Evolutionary conservation across 1,140 invertebrate species (phyloP).

Genomic region (Drosophila baimaii): DNA sequence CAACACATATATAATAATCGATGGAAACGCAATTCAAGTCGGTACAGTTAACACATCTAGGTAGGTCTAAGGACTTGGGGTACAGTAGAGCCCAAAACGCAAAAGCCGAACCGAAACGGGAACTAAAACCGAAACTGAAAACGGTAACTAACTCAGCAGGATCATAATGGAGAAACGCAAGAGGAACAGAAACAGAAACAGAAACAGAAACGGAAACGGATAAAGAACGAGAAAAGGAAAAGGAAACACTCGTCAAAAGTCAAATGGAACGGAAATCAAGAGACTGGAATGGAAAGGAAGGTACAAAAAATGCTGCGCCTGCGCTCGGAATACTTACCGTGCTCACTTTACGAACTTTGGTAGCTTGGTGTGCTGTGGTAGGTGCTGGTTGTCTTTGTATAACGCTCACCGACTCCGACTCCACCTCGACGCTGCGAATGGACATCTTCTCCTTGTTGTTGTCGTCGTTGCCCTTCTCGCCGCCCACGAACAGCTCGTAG

Average conservation of each 20-base stretch:
- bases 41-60: slow-evolving; percentile 19
- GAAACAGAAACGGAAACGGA: slow-evolving; percentile 24
- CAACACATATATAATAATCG: slow-evolving; percentile 32
- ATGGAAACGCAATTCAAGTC: slow-evolving; percentile 16
- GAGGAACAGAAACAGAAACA: slow-evolving; percentile 8
- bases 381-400: slow-evolving; percentile 89
- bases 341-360: slow-evolving; percentile 94
- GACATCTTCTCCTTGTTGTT: slow-evolving; percentile 96
- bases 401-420: slow-evolving; percentile 94
- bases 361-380: slow-evolving; percentile 86
- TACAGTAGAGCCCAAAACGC: slow-evolving; percentile 42
- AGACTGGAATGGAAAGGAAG: slow-evolving; percentile 55
- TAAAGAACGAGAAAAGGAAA: slow-evolving; percentile 17
- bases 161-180: slow-evolving; percentile 22
- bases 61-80: slow-evolving; percentile 14
- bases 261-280: slow-evolving; percentile 31
- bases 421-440: slow-evolving; percentile 92
- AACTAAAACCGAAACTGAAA: slow-evolving; percentile 20
- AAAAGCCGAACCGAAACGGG: slow-evolving; percentile 34
- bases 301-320: slow-evolving; percentile 69
- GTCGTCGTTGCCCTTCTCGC: slow-evolving; percentile 93
- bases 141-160: slow-evolving; percentile 8
- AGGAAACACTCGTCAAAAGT: slow-evolving; percentile 25
- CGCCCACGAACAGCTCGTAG: slow-evolving; percentile 94
- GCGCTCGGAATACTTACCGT: slow-evolving; percentile 89